A percentile compares a stretch with the other conserved stretches of the same genome.
These are phyloP conservation scores for Euplexia lucipara DNA, from an alignment of 2,888 invertebrate species.

Conservation along the genomic window DNA sequence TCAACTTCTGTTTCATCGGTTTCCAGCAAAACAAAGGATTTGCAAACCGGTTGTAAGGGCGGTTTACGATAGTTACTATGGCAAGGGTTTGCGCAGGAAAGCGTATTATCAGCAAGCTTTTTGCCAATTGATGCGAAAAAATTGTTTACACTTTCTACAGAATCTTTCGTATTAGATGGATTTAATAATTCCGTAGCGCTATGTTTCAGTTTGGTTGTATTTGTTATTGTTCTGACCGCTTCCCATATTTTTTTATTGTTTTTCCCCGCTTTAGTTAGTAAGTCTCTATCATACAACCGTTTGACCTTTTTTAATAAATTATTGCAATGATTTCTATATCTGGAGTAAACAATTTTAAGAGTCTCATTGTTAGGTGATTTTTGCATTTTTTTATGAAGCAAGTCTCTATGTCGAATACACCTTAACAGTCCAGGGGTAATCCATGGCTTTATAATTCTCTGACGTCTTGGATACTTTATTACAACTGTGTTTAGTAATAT, in stretches of 20 bases:
- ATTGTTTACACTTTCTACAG: no score
- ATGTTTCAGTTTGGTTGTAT: background rate
- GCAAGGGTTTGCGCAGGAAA: no score
- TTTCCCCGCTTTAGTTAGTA: background rate
- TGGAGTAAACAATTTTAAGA: background rate
- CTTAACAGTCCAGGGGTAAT: no score
- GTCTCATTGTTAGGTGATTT: background rate
- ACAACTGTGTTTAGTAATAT: constrained; percentile 6
- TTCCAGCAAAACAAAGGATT: no score
- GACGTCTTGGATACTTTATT: constrained; percentile 11
- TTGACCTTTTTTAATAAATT: background rate
- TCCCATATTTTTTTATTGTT: constrained; percentile 4
- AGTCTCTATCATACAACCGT: background rate
- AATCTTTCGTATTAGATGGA: no score
- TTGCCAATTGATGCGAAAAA: no score
- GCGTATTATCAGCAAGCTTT: no score
- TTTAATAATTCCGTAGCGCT: constrained; percentile 1
- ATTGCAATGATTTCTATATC: constrained; percentile 2
- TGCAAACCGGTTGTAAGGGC: no score
- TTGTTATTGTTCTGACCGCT: constrained; percentile 1
- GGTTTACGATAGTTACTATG: no score
- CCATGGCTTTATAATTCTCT: constrained; percentile 2
- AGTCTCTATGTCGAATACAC: constrained; percentile 1
- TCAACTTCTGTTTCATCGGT: no score
- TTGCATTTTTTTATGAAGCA: background rate